Base-by-base conservation (phyloP, 2,797 vertebrate species). In the Gymnopithys bicolor region DNA sequence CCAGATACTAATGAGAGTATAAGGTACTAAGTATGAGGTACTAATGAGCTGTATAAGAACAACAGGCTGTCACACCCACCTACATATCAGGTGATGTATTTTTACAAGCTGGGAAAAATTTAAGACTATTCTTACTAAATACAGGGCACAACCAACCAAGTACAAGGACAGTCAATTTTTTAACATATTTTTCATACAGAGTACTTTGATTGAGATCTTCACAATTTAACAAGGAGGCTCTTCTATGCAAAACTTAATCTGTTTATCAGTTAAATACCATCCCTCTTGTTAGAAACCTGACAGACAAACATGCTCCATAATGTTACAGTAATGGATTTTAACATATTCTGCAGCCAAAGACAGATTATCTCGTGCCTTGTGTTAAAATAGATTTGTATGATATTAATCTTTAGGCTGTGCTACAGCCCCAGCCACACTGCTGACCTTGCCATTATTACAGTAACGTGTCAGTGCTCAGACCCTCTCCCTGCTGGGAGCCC, bases 401-500 rank as follows among this genome's bases (percentile, higher is more conserved):
- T 90, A 63, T 80, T 84, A 82, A 89, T 84, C 79, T 92, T 94
- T 69, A 11, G 1, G 51, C 53, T 81, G 64, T 19, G 63, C 89
- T 66, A 24, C 32, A 33, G 63, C 3, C 3, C 71, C 18, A 7
- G 33, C 74, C 13, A 33, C 16, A 5, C 83, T 80, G 91, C 81
- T 62, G 95, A 91, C 91, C 92, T 89, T 90, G 84, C 41, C 66
- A 27, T 55, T 64, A 74, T 24, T 39, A 30, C 64, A 74, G 4
- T 28, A 68, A 75, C 55, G 46, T 41, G 53, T 49, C 77, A 71
- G 73, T 59, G 63, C 90, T 80, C 75, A 28, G 63, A 78, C 46
- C 59, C 74, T 45, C 75, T 71, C n/a, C 91, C 75, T 79, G 85
- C 79, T 93, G 89, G 76, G 74, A 79, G 71, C 87, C 89, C 88